Base-by-base conservation (phyloP, 2,888 invertebrate species). In the Ischnura elegans region DNA sequence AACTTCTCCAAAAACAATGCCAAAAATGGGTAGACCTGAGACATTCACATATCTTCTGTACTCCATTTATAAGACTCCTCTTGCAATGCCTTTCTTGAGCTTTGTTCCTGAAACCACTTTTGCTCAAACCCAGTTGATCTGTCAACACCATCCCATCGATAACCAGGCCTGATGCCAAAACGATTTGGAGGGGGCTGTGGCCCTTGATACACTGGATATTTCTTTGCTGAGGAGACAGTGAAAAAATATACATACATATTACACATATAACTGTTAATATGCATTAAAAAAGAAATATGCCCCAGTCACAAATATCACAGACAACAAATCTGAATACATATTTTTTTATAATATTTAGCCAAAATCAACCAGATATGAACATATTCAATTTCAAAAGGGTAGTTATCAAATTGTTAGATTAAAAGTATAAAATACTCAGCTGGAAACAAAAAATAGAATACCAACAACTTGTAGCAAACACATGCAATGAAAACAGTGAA, bases 111-210 rank as follows among this genome's bases (percentile, higher is more conserved):
- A 95, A 99, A 98, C 97, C 98, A 98, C 95, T 98, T 98, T 95
- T 97, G 98, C 96, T 99, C 99, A 95, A 99, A 99, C 0, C 99
- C 99, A 96, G 98, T 99, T 8, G 99, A 99, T 43, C 99, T 97
- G 96, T 99, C 99, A 0, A 99, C 99, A 0, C 99, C 99, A 95
- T 99, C 99, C 99, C 99, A 99, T 25, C 99, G 97, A 96, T 99
- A 98, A 0, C 99, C 99, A 0, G 99, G 99, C 16, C 97, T 96
- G 93, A 99, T 98, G 94, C 97, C 97, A 96, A 98, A 99, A 0
- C 99, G 97, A 96, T 99, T 99, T 25, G 99, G 99, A 93, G 99
- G 99, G 93, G 98, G 98, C 95, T 97, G 98, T 47, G 97, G 97
- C 0, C 99, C 99, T 95, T 97, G 97, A 96, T 99, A 99, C 16